phyloP scores from a whole-genome alignment of 2,888 invertebrate species.

The Lottia gigantea region DNA sequence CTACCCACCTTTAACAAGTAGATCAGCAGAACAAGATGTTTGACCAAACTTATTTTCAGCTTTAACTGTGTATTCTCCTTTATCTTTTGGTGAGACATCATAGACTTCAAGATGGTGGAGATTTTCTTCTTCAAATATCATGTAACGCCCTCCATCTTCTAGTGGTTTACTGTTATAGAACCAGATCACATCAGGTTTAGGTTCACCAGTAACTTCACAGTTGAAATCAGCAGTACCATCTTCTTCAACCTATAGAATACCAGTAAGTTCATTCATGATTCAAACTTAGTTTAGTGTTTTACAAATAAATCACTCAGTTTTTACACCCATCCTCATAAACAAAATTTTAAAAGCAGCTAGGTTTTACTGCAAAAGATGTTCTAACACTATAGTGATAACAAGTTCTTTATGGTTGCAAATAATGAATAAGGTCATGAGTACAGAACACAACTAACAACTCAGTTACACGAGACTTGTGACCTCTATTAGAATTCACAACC shows the following conservation, averaged over 20 bases:
- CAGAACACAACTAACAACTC: no score
- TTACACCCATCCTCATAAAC: no score
- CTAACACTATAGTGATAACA: no score
- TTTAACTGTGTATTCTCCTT: constrained; percentile 82
- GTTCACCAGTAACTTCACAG: constrained; percentile 56
- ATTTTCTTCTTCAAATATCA: constrained; percentile 51
- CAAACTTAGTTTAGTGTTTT: no score
- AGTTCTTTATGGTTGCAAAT: no score
- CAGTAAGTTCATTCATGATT: no score
- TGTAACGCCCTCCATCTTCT: constrained; percentile 77
- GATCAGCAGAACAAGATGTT: constrained; percentile 69
- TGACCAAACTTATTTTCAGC: constrained; percentile 79
- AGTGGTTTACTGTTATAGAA: constrained; percentile 52
- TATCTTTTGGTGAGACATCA: constrained; percentile 73
- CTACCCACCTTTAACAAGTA: constrained; percentile 49
- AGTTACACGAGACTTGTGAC: no score
- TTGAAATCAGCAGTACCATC: constrained; percentile 57
- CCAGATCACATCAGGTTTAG: constrained; percentile 56
- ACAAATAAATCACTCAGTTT: no score
- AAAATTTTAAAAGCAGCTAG: no score
- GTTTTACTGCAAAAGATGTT: no score
- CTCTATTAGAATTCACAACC: no score
- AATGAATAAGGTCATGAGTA: no score
- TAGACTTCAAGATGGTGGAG: constrained; percentile 55
- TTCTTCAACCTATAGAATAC: constrained; percentile 44